Evolutionary conservation across 2,797 vertebrate species (phyloP), one percentile per base, ranked within the genome.

Genomic region (Sebastes alutus): DNA sequence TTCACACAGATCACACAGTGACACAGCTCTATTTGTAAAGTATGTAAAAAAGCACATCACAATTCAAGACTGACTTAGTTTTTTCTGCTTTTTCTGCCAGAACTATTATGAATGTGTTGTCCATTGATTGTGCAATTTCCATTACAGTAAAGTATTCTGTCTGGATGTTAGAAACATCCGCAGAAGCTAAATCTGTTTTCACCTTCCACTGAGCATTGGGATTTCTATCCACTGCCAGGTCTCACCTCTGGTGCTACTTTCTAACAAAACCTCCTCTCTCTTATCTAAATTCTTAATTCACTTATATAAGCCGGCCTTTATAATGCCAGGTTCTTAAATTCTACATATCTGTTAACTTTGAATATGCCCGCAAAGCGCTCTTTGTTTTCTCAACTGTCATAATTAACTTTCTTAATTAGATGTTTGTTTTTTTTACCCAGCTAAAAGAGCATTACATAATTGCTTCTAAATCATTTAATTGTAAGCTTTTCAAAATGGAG

Each of bases 391-490:
- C 46, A 77, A 73, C 66, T 69, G 33, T 54, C 35, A 27, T 67
- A 61, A 83, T 87, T 84, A 81, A 75, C 64, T 74, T 69, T 16
- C 62, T 61, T 76, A 85, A 88, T 87, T 80, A 69, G 69, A 80
- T 84, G 42, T 73, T 80, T 90, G 72, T 70, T 70, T 80, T 78
- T 78, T 77, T 38, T 54, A 64, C 67, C 77, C 70, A 79, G 75
- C 77, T 83, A 49, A 77, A 84, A 54, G 59, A 49, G 59, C 30
- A 30, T 78, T 77, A 35, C 35, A 75, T 84, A 85, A 90, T 90
- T 82, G 77, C 72, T 67, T 55, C 54, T 69, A 75, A 87, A 78
- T 85, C 18, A 63, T 83, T 62, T 80, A 76, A 86, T 61, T 86
- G 54, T 69, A 4, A 12, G 65, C 54, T 38, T 78, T 67, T 22